These are phyloP conservation scores for Nasonia vitripennis DNA, from an alignment of 1,140 invertebrate genomes.

Conservation along the genomic window DNA sequence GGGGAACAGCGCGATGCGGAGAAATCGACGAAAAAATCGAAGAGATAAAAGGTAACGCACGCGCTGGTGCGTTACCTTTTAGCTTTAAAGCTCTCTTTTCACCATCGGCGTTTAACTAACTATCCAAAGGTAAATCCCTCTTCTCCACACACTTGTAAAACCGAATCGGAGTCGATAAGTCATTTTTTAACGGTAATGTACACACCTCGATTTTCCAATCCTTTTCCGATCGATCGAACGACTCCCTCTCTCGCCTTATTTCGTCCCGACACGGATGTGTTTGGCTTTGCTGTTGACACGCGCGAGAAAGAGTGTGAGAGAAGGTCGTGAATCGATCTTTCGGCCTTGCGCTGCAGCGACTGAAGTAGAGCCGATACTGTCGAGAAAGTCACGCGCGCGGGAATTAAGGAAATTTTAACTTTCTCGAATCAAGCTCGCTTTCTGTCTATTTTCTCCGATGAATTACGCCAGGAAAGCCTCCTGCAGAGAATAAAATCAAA, in stretches of 20 bases:
- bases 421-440: slow-evolving; percentile 2
- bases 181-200: background rate
- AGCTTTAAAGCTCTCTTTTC: too few relatives aligned
- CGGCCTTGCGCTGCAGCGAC: too few relatives aligned
- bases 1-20: too few relatives aligned
- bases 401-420: slow-evolving; percentile 14
- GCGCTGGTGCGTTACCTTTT: too few relatives aligned
- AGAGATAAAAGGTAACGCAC: too few relatives aligned
- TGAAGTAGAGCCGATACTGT: too few relatives aligned
- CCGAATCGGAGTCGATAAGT: background rate
- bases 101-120: too few relatives aligned
- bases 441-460: background rate
- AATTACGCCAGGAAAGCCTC: too few relatives aligned
- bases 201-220: slow-evolving; percentile 37
- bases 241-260: slow-evolving; percentile 17
- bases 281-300: slow-evolving; percentile 34
- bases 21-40: too few relatives aligned
- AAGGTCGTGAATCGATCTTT: background rate
- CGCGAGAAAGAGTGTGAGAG: background rate
- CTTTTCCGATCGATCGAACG: slow-evolving; percentile 27
- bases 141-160: background rate
- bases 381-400: background rate
- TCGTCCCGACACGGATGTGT: background rate
- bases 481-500: too few relatives aligned
- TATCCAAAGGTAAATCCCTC: background rate